Base-by-base conservation (phyloP, 2,888 invertebrate species). In the Zaprionus lineosus region DNA sequence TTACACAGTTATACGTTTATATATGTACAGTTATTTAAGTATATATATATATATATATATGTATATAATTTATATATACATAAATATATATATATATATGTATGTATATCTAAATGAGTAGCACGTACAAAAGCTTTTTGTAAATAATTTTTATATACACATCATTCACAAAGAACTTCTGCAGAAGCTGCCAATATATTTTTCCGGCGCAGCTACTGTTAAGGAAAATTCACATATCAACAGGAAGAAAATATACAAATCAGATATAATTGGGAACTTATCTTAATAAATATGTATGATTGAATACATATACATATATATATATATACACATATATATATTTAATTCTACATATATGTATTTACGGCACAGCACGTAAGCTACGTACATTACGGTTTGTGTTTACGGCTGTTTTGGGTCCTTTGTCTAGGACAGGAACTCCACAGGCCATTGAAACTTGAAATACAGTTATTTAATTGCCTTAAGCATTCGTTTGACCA, bases 1-100 rank as follows among this genome's bases (percentile, higher is more conserved):
- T 79, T 75, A 75, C 75, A 84, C 81, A 84, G 62, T 76, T 66
- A 78, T 53, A 53, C 60, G 47, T 39, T 66, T 53, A 52, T 57
- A 61, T 84, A 67, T 64, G 41, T 73, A 68, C 61, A 68, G 7
- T 67, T 51, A 48, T 62, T 66, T 33, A 51, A 50, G 53, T 72
- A 55, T 72, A 50, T 51, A 65, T 75, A 61, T 53, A 43, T 68
- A 51, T 61, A 53, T 50, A 53, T 43, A 36, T 41, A 48, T 51
- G 51, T 50, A 18, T 19, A 28, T 66, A 47, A n/a, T 74, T 29
- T 39, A 43, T 46, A 24, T 24, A 24, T 24, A 24, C n/a, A 24
- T 8, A 15, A 29, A 37, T 40, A 55, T 48, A 31, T 48, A 16
- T 41, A 31, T 60, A 40, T 58, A 48, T 63, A 56, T 58, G n/a